phyloP scores from a whole-genome alignment of 2,888 invertebrate genomes.

The Argyresthia albistria region DNA sequence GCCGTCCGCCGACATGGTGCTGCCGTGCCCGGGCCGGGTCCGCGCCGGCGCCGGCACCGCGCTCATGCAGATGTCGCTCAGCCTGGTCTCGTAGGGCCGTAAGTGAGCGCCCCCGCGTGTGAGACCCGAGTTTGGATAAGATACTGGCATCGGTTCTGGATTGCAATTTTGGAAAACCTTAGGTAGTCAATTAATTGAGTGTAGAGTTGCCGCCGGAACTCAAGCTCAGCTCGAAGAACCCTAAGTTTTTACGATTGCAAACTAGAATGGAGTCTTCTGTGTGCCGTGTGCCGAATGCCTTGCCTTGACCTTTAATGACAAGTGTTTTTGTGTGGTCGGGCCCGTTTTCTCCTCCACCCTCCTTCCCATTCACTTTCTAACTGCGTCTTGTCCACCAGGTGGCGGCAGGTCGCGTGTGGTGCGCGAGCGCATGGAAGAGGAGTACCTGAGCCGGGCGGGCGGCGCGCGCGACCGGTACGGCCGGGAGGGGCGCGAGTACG shows the following conservation, averaged over 20 bases:
- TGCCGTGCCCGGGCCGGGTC: constrained; percentile 60
- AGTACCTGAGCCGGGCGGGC: constrained; percentile 45
- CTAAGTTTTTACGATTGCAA: no score
- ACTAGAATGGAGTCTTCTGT: neutral
- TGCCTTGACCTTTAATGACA: neutral
- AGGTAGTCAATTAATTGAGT: no score
- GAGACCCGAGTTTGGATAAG: neutral
- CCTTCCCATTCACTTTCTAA: neutral
- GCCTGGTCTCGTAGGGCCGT: constrained; percentile 40
- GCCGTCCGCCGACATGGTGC: constrained; percentile 41
- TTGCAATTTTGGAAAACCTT: no score
- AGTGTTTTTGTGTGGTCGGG: neutral
- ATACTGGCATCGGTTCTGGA: no score
- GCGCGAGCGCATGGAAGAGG: constrained; percentile 70
- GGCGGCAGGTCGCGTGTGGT: constrained; percentile 60
- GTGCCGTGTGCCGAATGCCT: constrained; percentile 17
- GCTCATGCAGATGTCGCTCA: constrained; percentile 34
- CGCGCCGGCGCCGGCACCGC: constrained; percentile 36
- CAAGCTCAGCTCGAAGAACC: no score
- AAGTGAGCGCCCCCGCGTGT: constrained; percentile 26
- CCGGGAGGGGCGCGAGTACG: constrained; percentile 26
- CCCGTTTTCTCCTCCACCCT: neutral
- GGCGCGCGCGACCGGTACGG: constrained; percentile 23
- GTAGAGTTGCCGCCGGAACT: no score
- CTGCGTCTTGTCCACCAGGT: constrained; percentile 13